Conservation (phyloP, 1,140 invertebrate species). For the Drosophila sechellia region DNA sequence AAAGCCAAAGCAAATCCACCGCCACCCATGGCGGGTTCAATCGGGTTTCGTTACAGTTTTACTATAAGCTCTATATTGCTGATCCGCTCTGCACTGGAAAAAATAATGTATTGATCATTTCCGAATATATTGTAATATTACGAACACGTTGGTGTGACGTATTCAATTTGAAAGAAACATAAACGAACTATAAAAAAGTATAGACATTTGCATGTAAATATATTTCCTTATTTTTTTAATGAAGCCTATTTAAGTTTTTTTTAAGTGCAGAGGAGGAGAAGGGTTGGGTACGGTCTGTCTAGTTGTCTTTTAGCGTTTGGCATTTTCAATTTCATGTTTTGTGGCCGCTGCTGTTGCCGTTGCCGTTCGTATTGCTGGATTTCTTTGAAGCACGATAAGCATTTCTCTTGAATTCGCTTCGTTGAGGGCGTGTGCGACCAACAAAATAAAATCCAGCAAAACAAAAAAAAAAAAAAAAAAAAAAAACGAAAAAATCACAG, state of each 20-base stretch:
- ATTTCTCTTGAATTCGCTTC: constrained; percentile 81
- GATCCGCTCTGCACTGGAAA: constrained; percentile 17
- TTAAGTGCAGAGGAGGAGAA: constrained; percentile 15
- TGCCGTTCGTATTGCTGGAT: constrained; percentile 66
- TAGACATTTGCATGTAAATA: too few relatives aligned
- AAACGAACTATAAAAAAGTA: too few relatives aligned
- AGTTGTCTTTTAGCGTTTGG: constrained; percentile 81
- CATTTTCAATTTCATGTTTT: constrained; percentile 82
- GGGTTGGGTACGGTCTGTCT: constrained; percentile 48
- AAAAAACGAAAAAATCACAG: constrained; percentile 67
- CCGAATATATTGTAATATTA: not conserved
- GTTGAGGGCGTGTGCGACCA: constrained; percentile 74
- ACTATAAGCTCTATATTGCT: constrained; percentile 69
- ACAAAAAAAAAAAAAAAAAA: constrained; percentile 2
- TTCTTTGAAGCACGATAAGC: constrained; percentile 82
- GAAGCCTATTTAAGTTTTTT: not conserved
- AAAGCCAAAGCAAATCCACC: constrained; percentile 47
- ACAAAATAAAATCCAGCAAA: constrained; percentile 1
- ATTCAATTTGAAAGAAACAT: too few relatives aligned
- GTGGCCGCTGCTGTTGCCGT: constrained; percentile 43
- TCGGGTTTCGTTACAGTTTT: constrained; percentile 83
- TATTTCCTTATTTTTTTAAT: too few relatives aligned
- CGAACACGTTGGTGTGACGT: too few relatives aligned
- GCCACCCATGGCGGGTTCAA: constrained; percentile 81
- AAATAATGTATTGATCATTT: not conserved